Conservation (phyloP, 2,888 invertebrate genomes). For the Parapristionchus giblindavisi region DNA sequence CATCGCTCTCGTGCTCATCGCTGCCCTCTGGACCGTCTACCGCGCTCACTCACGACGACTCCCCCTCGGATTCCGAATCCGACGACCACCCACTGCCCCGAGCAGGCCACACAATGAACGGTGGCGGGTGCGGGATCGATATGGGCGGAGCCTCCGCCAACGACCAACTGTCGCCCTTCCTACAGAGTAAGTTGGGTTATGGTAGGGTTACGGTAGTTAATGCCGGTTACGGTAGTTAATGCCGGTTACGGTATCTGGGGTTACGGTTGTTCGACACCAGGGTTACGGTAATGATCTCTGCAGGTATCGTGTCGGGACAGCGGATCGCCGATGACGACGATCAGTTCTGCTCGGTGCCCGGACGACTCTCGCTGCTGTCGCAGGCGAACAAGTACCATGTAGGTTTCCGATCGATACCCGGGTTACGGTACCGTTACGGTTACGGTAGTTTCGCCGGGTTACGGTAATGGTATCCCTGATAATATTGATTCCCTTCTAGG, state of each 20-base stretch:
- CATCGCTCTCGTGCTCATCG: neutral
- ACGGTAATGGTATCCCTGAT: neutral
- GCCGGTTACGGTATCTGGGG: too few relatives aligned
- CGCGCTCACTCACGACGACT: slow-evolving; percentile 27
- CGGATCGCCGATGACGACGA: slow-evolving; percentile 73
- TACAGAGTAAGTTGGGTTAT: slow-evolving; percentile 5
- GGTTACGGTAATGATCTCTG: neutral
- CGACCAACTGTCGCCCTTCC: slow-evolving; percentile 33
- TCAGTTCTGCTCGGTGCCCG: slow-evolving; percentile 97
- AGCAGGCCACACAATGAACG: too few relatives aligned
- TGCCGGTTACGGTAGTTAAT: too few relatives aligned
- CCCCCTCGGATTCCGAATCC: slow-evolving; percentile 17
- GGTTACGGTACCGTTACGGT: neutral
- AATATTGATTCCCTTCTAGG: slow-evolving; percentile 70
- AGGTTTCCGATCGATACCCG: neutral
- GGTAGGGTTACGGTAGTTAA: too few relatives aligned
- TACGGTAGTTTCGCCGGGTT: too few relatives aligned
- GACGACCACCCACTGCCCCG: neutral
- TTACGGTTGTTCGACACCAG: too few relatives aligned
- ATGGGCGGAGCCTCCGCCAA: neutral
- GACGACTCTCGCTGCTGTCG: slow-evolving; percentile 90
- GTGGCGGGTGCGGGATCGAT: neutral
- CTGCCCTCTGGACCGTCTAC: slow-evolving; percentile 19
- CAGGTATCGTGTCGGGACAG: slow-evolving; percentile 18
- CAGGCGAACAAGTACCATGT: slow-evolving; percentile 97